Percentiles rank a stretch among this genome's conserved stretches.
phyloP scores from a whole-genome alignment of 2,113 vertebrate species.

The Platanista minor region DNA sequence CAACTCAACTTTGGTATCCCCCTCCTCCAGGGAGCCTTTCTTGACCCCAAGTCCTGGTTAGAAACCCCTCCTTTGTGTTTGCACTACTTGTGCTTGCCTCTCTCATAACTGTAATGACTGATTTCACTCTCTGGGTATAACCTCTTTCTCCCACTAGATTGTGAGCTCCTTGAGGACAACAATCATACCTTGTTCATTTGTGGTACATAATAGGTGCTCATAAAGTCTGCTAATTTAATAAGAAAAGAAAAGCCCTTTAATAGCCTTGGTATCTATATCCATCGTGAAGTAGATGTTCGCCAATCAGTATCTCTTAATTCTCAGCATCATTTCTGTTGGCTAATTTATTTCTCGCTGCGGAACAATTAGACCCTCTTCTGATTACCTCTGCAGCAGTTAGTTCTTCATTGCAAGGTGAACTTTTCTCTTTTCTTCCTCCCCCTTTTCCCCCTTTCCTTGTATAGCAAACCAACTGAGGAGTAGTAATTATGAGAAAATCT shows the following conservation, averaged over 20 bases:
- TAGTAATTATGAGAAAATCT: slow-evolving; percentile 82
- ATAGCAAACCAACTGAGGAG: slow-evolving; percentile 75
- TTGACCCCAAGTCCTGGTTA: background rate
- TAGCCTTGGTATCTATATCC: background rate
- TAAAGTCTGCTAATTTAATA: background rate
- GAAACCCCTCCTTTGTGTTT: background rate
- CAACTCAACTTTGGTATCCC: background rate
- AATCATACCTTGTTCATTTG: background rate
- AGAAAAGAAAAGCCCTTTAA: background rate
- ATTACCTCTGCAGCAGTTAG: slow-evolving; percentile 86
- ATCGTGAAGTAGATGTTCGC: background rate
- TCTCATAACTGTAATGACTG: background rate
- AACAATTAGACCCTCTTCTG: background rate
- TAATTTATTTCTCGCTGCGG: background rate
- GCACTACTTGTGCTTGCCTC: background rate
- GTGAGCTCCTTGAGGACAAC: background rate
- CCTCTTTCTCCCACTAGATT: background rate
- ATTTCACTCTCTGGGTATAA: background rate
- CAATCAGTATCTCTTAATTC: background rate
- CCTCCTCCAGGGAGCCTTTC: background rate
- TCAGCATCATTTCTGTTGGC: background rate
- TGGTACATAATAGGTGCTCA: background rate
- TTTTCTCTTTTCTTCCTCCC: slow-evolving; percentile 50
- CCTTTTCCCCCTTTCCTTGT: slow-evolving; percentile 70
- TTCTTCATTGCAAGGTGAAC: slow-evolving; percentile 90